These are phyloP conservation scores for Sarcophaga rosellei DNA, from an alignment of 2,888 invertebrate genomes.

Conservation along the genomic window DNA sequence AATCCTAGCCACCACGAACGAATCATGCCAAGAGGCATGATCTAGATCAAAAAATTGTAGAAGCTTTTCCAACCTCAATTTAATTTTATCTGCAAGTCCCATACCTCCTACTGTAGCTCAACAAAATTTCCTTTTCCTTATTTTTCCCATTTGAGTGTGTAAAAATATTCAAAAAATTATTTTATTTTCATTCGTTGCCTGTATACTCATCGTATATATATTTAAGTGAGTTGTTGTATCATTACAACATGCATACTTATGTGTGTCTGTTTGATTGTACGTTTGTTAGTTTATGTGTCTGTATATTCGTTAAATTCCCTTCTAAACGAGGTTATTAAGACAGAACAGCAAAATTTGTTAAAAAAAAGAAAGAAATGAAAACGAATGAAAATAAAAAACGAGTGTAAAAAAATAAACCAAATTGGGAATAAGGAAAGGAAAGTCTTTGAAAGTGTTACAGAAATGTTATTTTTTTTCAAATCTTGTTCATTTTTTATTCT, in stretches of 20 bases:
- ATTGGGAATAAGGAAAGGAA: conserved; percentile 23
- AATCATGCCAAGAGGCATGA: too few species aligned
- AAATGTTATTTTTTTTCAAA: conserved; percentile 12
- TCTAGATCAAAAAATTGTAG: too few species aligned
- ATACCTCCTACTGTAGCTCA: too few species aligned
- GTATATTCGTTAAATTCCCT: conserved; percentile 53
- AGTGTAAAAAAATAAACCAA: neutral
- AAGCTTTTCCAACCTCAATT: too few species aligned
- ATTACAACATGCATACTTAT: neutral
- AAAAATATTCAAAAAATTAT: neutral
- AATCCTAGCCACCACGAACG: too few species aligned
- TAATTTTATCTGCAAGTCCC: too few species aligned
- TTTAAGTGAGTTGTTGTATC: neutral
- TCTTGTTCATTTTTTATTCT: neutral
- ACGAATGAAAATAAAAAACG: neutral
- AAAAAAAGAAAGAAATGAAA: neutral
- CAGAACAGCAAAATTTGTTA: neutral
- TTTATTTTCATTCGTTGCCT: neutral
- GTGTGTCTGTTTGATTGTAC: neutral
- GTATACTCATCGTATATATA: neutral
- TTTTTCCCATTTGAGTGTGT: neutral
- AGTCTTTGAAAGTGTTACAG: conserved; percentile 49
- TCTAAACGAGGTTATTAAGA: conserved; percentile 64
- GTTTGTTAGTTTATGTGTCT: neutral
- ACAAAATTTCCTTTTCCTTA: too few species aligned